These are phyloP conservation scores for Rhynchopsitta pachyrhyncha DNA, from an alignment of 2,113 vertebrate species.

Conservation along the genomic window DNA sequence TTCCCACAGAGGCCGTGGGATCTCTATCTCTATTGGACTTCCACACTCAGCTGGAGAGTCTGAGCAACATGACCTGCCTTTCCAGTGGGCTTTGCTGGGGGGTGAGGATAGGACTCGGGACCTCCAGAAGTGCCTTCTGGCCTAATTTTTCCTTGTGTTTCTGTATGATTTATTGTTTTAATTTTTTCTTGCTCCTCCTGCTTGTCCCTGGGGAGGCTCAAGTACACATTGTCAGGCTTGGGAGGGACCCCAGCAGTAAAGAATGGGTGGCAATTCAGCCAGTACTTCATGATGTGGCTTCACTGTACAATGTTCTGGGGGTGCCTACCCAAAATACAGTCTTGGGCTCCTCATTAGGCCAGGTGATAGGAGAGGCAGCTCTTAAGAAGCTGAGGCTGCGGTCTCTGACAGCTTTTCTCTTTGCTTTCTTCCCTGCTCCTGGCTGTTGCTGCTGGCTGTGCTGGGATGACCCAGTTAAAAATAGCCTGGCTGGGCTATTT, in stretches of 20 bases:
- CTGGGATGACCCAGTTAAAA: background rate
- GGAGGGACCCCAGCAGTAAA: background rate
- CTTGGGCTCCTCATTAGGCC: background rate
- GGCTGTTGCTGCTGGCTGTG: background rate
- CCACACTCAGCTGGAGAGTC: background rate
- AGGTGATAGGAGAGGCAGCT: background rate
- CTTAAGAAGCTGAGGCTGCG: background rate
- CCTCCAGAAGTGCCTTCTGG: background rate
- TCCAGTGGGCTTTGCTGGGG: background rate
- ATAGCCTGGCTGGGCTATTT: constrained; percentile 32
- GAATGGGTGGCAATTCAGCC: background rate
- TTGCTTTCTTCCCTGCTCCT: background rate
- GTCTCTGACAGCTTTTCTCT: background rate
- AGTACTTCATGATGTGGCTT: background rate
- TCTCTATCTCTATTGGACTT: accelerated
- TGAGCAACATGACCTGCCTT: background rate
- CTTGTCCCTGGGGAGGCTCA: background rate
- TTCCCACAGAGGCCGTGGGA: background rate
- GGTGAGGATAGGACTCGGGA: background rate
- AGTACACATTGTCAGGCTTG: background rate
- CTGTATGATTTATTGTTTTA: background rate
- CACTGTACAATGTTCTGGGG: background rate
- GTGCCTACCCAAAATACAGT: background rate
- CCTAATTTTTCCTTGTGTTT: background rate
- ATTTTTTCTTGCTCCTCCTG: background rate